These are phyloP conservation scores for Sebastes paucispinis DNA, from an alignment of 2,797 vertebrate genomes.

Conservation along the genomic window DNA sequence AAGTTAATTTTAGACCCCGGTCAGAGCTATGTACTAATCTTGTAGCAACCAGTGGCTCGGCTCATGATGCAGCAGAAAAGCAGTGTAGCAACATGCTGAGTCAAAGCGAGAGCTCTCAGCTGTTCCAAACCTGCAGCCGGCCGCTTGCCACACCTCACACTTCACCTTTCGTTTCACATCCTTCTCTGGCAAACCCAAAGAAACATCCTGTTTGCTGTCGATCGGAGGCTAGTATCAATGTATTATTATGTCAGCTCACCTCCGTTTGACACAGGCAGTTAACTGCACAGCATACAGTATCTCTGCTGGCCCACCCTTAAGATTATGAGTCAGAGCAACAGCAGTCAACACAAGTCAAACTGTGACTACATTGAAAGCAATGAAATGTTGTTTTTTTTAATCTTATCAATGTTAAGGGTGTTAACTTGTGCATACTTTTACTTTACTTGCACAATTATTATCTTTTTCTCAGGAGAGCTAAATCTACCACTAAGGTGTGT, in stretches of 20 bases:
- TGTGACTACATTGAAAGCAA: slow-evolving; percentile 50
- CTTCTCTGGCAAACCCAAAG: slow-evolving; percentile 35
- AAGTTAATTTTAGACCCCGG: too few relatives aligned
- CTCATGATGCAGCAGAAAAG: slow-evolving; percentile 31
- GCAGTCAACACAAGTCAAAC: slow-evolving; percentile 37
- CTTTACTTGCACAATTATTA: slow-evolving; percentile 22
- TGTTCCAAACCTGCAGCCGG: slow-evolving; percentile 43
- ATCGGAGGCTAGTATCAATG: not conserved
- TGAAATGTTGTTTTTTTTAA: slow-evolving; percentile 19
- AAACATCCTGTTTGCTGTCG: slow-evolving; percentile 68
- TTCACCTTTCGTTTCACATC: slow-evolving; percentile 69
- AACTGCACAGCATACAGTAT: not conserved
- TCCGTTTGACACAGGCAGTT: slow-evolving; percentile 28
- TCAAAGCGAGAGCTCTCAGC: slow-evolving; percentile 56
- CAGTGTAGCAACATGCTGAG: slow-evolving; percentile 36
- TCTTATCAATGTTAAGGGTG: slow-evolving; percentile 31
- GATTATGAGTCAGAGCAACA: slow-evolving; percentile 56
- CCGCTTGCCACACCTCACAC: slow-evolving; percentile 46
- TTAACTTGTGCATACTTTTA: slow-evolving; percentile 33
- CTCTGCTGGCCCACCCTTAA: slow-evolving; percentile 45
- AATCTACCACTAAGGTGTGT: not conserved
- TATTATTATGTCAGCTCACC: slow-evolving; percentile 4
- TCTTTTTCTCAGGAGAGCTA: slow-evolving; percentile 18
- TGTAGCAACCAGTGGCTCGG: not conserved
- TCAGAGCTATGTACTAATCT: not conserved